Conservation (phyloP, 2,797 vertebrate species). For the Labroides dimidiatus region DNA sequence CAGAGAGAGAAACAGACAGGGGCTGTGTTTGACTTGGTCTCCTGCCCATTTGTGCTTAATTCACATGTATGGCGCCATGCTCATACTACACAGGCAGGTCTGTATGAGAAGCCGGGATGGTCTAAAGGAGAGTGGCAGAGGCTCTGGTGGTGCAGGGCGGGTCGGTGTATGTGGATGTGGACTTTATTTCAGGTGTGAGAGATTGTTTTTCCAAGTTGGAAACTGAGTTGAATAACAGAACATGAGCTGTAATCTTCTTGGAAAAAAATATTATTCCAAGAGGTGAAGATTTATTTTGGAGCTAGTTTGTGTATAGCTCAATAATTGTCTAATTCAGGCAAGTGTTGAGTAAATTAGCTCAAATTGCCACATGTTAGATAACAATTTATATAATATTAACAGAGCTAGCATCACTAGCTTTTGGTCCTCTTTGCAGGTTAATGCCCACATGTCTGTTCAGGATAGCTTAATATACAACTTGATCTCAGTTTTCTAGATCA, state of each 20-base stretch:
- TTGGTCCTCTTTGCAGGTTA: too few relatives aligned
- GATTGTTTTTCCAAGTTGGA: constrained; percentile 47
- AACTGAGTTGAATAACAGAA: neutral
- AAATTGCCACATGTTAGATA: too few relatives aligned
- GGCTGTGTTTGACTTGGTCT: constrained; percentile 80
- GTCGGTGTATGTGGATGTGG: constrained; percentile 53
- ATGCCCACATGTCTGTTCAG: too few relatives aligned
- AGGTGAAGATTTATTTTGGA: too few relatives aligned
- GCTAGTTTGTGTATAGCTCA: too few relatives aligned
- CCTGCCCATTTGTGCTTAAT: constrained; percentile 64
- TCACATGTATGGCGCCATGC: constrained; percentile 64
- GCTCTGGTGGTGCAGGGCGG: constrained; percentile 51
- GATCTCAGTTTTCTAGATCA: too few relatives aligned
- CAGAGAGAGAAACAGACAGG: constrained; percentile 68
- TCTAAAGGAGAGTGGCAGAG: constrained; percentile 36
- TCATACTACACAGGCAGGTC: constrained; percentile 57
- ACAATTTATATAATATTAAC: too few relatives aligned
- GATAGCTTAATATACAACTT: too few relatives aligned
- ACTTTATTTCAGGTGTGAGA: constrained; percentile 63
- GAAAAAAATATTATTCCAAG: too few relatives aligned
- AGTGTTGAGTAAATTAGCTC: too few relatives aligned
- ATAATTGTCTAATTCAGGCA: neutral
- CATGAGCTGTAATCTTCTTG: too few relatives aligned
- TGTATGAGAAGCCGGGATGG: constrained; percentile 49
- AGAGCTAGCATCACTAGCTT: too few relatives aligned